Evolutionary conservation across 2,797 vertebrate species (phyloP).

Genomic region (Anomalospiza imberbis): DNA sequence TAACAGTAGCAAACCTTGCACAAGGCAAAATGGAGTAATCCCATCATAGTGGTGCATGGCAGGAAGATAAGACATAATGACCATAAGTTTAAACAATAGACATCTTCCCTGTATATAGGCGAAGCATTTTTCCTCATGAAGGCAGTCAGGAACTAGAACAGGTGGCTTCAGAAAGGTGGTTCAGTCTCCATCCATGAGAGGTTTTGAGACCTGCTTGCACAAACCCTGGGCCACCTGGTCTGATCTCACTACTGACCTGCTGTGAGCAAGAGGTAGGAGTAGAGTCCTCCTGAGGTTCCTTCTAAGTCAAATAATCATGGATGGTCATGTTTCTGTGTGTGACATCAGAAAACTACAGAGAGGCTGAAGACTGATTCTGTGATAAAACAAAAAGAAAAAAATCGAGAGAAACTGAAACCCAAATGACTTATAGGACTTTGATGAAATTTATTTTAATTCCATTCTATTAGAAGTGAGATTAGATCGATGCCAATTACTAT

Average conservation of each 20-base stretch:
- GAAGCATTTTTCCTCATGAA: neutral
- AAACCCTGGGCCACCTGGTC: neutral
- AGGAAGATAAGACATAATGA: neutral
- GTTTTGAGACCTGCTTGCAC: neutral
- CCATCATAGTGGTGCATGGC: neutral
- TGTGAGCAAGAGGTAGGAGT: neutral
- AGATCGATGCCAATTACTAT: neutral
- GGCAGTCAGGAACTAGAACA: neutral
- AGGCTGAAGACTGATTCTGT: neutral
- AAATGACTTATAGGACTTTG: neutral
- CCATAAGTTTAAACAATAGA: neutral
- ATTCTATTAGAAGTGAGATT: neutral
- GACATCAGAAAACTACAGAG: neutral
- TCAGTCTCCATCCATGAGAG: neutral
- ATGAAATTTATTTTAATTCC: neutral
- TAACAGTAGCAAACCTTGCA: neutral
- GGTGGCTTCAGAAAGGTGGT: neutral
- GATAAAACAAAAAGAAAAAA: neutral
- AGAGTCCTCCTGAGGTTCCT: neutral
- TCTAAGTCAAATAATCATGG: neutral
- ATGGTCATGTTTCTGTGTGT: neutral
- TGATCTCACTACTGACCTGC: neutral
- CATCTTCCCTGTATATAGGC: neutral
- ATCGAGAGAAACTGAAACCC: neutral
- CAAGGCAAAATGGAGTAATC: neutral